Conservation (phyloP, 2,888 invertebrate genomes). For the Lordiphosa andalusiaca region DNA sequence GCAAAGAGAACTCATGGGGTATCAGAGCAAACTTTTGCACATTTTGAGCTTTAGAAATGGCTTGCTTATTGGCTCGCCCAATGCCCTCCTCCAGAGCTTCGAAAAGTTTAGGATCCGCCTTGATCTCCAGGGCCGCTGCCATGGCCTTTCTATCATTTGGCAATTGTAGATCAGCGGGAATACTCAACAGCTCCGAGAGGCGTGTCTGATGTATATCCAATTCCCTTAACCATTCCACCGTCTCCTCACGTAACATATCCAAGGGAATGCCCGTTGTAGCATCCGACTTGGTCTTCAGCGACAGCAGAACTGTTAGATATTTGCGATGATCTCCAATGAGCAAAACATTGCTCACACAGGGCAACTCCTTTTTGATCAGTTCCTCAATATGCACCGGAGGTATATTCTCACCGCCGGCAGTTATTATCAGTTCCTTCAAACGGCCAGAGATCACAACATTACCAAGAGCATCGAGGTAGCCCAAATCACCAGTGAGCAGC, state of each 20-base stretch:
- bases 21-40: slow-evolving; percentile 92
- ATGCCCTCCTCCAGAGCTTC: slow-evolving; percentile 89
- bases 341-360: slow-evolving; percentile 89
- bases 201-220: slow-evolving; percentile 84
- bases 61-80: slow-evolving; percentile 86
- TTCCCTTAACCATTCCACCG: slow-evolving; percentile 86
- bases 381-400: slow-evolving; percentile 93
- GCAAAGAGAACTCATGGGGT: slow-evolving; percentile 91
- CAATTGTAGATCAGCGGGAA: slow-evolving; percentile 51
- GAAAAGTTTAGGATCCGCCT: slow-evolving; percentile 82
- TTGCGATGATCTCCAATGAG: slow-evolving; percentile 93
- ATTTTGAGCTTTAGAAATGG: slow-evolving; percentile 92
- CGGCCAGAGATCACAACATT: slow-evolving; percentile 88
- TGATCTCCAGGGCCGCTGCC: slow-evolving; percentile 77
- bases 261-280: slow-evolving; percentile 85
- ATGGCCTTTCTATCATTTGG: slow-evolving; percentile 74
- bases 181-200: slow-evolving; percentile 84
- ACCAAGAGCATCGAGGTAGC: slow-evolving; percentile 86
- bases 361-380: slow-evolving; percentile 86
- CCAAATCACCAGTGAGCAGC: slow-evolving; percentile 94
- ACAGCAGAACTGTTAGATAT: slow-evolving; percentile 90
- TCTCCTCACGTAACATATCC: slow-evolving; percentile 85
- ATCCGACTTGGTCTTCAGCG: slow-evolving; percentile 90
- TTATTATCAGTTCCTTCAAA: slow-evolving; percentile 91
- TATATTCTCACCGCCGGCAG: slow-evolving; percentile 97